Base-by-base conservation (phyloP, 37 sponge, comb jelly and placozoan genomes). In the Beroe forskalii region DNA sequence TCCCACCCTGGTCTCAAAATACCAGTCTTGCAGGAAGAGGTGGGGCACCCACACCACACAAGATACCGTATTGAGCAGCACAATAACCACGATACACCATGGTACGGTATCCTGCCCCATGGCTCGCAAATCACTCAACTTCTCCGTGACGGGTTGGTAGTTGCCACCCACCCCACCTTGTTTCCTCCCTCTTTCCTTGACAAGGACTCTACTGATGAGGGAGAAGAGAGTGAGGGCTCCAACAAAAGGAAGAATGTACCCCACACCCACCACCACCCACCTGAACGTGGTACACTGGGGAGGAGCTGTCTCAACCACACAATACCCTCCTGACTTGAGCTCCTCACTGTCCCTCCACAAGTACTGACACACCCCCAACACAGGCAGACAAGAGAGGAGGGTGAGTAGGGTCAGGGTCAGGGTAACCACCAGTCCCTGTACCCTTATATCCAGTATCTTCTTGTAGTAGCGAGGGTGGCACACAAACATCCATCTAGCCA, bases 301-400 rank as follows among this genome's bases (percentile, higher is more conserved):
- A 33, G 17, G 19, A 17, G 27, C 39, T 2, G 2, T 2, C 38
- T 35, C 17, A 33, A 69, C 33, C 1, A 14, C 33, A 36, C 72
- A 69, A 1, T 32, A 69, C 32, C 72, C 72, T 6, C 72, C 72
- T 3, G 4, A 28, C 9, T 6, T 23, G 24, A 63, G 66, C 3
- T 63, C n/a, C 9, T 63, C 66, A 20, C 25, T 24, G 20, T 63
- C 66, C 19, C 27, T 36, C 72, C 72, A 69, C 72, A 69, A 19
- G 38, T 69, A 32, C 17, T 32, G 40, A 43, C 86, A 80, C 48
- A 80, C 40, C 37, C 86, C 86, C 86, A 80, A 14, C 4, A 44
- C 0, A 8, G 86, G 86, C 1, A 80, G 86, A 80, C 86, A 44
- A 3, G 44, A 27, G 48, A 43, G 2, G 9, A 33, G 40, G 6